Base-by-base conservation (phyloP, 2,888 invertebrate species). In the Cryptops parisi region DNA sequence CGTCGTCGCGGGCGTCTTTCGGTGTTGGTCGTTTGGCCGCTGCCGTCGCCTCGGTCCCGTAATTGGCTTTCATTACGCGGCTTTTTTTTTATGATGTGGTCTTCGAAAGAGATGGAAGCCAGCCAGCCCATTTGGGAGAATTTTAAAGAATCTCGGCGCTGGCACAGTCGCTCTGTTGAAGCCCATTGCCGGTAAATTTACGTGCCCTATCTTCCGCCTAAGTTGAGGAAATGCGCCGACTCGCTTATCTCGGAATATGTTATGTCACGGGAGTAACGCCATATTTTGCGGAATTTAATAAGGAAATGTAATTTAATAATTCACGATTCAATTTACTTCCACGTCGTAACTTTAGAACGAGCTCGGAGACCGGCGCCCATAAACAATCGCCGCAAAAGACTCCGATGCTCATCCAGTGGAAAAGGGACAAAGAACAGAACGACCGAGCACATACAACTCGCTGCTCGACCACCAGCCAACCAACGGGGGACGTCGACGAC, bases 291-390 rank as follows among this genome's bases (percentile, higher is more conserved):
- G 46, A 46, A 46, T 46, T 46, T 46, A 46, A 46, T 46, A 46
- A 46, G 46, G 46, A 46, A 46, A 46, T 46, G 46, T 23, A 46
- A 23, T 46, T 46, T 46, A 46, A 46, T 46, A 46, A 46, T 46
- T 46, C 46, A 46, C 9, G 46, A 46, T 9, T 46, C 46, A 46
- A 46, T 22, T 46, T 46, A 46, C 46, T 19, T 21, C 21, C 46
- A 9, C 17, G 9, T 46, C 46, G 33, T 33, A 9, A 33, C 33
- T 33, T 33, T 15, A 9, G 33, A 33, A 33, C 33, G 33, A 33
- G 33, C 9, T 15, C 6, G 33, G 15, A 6, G 15, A 9, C 15
- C 9, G 33, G 6, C 33, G 33, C 33, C 33, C 33, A 15, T 33
- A 33, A 6, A 33, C 6, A 33, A 33, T 33, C n/a, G n/a, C n/a